These are phyloP conservation scores for Cyprinodon brontotheroides DNA, from an alignment of 2,113 vertebrate genomes.

Conservation along the genomic window DNA sequence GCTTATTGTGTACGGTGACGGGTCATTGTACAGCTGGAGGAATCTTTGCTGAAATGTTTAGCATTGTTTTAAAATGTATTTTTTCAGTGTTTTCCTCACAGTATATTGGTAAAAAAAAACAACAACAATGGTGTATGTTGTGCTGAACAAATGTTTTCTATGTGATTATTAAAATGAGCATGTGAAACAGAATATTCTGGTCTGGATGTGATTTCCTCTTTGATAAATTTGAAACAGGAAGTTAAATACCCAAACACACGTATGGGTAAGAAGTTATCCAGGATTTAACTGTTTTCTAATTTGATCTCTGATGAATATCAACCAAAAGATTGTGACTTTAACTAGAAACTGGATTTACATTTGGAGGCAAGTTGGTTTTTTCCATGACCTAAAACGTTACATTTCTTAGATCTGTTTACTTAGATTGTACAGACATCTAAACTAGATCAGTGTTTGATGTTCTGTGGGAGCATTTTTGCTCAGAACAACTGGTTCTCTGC, in stretches of 20 bases:
- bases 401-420: background rate
- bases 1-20: slow-evolving; percentile 68
- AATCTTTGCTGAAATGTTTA: slow-evolving; percentile 63
- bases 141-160: slow-evolving; percentile 92
- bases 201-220: slow-evolving; percentile 13
- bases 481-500: background rate
- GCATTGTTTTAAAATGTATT: slow-evolving; percentile 67
- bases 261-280: too few relatives aligned
- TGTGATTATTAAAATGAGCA: slow-evolving; percentile 94
- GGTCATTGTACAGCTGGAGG: slow-evolving; percentile 73
- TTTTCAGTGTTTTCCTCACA: slow-evolving; percentile 86
- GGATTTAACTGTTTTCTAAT: too few relatives aligned
- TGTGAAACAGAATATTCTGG: slow-evolving; percentile 69
- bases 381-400: too few relatives aligned
- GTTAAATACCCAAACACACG: too few relatives aligned
- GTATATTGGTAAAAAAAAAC: slow-evolving; percentile 82
- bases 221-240: too few relatives aligned
- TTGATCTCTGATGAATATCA: background rate
- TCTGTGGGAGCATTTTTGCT: background rate
- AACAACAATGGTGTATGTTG: slow-evolving; percentile 85
- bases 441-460: background rate
- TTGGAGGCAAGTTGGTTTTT: too few relatives aligned
- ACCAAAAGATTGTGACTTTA: background rate
- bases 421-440: background rate
- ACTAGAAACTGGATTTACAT: background rate